Evolutionary conservation across 1,140 invertebrate species (phyloP).

Genomic region (Orchesella cincta): DNA sequence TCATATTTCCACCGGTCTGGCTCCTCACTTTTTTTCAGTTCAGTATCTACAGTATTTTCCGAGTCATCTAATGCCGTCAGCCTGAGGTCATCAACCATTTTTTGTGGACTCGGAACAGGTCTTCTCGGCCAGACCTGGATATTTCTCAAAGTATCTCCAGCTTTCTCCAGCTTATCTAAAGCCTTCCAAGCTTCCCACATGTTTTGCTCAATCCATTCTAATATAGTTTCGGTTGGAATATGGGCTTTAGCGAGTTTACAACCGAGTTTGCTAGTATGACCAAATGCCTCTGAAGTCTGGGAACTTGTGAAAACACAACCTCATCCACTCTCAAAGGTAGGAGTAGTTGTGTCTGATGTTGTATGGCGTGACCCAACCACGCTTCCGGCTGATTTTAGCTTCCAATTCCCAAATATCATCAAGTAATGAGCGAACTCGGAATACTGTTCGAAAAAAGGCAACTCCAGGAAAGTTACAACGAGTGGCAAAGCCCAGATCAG

Average conservation of each 20-base stretch:
- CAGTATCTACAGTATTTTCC: background rate
- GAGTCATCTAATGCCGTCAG: constrained; percentile 13
- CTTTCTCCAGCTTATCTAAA: constrained; percentile 39
- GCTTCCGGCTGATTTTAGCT: constrained; percentile 37
- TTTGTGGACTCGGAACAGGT: constrained; percentile 36
- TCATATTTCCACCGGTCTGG: background rate
- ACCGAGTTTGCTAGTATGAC: constrained; percentile 40
- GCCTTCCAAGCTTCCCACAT: constrained; percentile 46
- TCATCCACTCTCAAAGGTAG: constrained; percentile 72
- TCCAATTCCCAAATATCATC: constrained; percentile 45
- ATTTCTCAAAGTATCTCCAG: constrained; percentile 38
- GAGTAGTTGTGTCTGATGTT: constrained; percentile 75
- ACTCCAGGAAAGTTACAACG: constrained; percentile 51
- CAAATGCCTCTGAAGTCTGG: constrained; percentile 41
- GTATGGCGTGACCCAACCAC: constrained; percentile 76
- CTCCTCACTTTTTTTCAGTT: background rate
- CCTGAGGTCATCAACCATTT: constrained; percentile 44
- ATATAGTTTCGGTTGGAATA: constrained; percentile 39
- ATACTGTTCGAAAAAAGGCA: constrained; percentile 48
- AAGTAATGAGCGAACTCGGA: constrained; percentile 40
- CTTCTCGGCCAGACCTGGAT: constrained; percentile 40
- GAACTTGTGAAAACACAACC: constrained; percentile 42
- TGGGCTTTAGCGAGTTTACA: constrained; percentile 41
- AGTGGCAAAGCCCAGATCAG: constrained; percentile 41
- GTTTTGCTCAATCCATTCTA: constrained; percentile 50